Percentiles rank a stretch among this genome's conserved stretches.
Conservation (phyloP, 2,113 vertebrate genomes). For the Cricetomys ansorgei region DNA sequence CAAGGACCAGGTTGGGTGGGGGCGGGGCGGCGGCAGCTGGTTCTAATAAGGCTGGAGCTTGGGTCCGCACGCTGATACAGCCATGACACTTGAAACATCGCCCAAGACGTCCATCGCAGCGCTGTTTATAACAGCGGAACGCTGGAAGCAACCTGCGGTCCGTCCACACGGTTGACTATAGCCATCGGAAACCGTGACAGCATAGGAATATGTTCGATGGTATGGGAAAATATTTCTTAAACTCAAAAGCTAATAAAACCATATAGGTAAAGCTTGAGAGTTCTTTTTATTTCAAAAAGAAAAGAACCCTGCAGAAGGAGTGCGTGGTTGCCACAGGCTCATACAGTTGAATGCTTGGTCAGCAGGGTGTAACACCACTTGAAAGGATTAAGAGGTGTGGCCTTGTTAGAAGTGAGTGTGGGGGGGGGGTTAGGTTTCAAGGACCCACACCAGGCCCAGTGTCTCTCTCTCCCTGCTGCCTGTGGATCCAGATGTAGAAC, state of each 20-base stretch:
- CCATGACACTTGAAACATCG: background rate
- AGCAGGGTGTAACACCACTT: background rate
- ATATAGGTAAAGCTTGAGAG: background rate
- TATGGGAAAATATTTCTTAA: background rate
- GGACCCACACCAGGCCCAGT: background rate
- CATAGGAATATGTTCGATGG: background rate
- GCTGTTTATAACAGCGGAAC: background rate
- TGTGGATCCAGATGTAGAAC: background rate
- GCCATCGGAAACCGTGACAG: background rate
- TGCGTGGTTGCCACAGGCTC: no score
- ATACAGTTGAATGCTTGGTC: background rate
- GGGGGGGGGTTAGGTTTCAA: background rate
- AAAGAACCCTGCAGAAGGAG: background rate
- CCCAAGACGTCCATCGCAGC: background rate
- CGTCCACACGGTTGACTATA: background rate
- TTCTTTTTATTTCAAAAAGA: background rate
- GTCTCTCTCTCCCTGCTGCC: background rate
- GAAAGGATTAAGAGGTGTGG: background rate
- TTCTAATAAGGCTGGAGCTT: constrained; percentile 35
- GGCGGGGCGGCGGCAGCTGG: background rate
- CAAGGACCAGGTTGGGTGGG: constrained; percentile 11
- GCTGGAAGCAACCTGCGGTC: background rate
- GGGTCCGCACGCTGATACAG: background rate
- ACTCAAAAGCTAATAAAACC: constrained; percentile 33
- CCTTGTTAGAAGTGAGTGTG: background rate